A percentile compares a stretch with the other conserved stretches of the same genome.
phyloP scores from a whole-genome alignment of 2,888 invertebrate genomes.

The Cryptus viduatorius region DNA sequence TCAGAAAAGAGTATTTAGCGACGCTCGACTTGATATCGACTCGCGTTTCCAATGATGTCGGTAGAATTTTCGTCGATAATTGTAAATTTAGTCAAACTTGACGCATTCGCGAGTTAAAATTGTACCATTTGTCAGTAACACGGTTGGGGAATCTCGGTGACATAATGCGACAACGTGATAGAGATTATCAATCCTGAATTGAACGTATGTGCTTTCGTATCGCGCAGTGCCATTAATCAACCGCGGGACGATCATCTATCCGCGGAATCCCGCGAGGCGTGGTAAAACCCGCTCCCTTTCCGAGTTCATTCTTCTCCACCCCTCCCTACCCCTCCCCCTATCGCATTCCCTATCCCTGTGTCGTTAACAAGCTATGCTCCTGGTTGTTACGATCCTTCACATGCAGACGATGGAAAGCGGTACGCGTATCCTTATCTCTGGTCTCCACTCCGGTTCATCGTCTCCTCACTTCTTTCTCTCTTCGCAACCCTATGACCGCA shows the following conservation, averaged over 20 bases:
- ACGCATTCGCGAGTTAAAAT: constrained; percentile 36
- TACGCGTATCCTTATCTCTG: constrained; percentile 31
- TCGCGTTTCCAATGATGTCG: background rate
- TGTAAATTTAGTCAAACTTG: constrained; percentile 31
- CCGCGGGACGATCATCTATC: constrained; percentile 48
- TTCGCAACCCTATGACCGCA: constrained; percentile 26
- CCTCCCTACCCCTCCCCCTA: background rate
- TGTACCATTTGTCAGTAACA: constrained; percentile 49
- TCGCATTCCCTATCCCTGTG: constrained; percentile 19
- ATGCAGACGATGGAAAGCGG: constrained; percentile 36
- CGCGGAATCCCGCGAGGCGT: constrained; percentile 51
- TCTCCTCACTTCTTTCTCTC: background rate
- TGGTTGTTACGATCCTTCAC: constrained; percentile 43
- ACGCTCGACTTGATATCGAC: too few species aligned
- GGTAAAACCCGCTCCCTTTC: constrained; percentile 1
- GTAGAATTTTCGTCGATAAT: constrained; percentile 9
- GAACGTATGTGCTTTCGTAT: constrained; percentile 48
- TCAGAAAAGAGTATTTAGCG: too few species aligned
- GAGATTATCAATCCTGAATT: constrained; percentile 58
- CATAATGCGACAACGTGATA: constrained; percentile 53
- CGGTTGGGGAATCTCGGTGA: constrained; percentile 21
- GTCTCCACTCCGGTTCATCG: background rate
- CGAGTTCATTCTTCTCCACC: background rate
- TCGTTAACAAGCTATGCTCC: constrained; percentile 50
- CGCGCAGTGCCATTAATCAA: constrained; percentile 52